Percentiles rank a stretch among this genome's conserved stretches.
Conservation (phyloP, 2,888 invertebrate genomes). For the Blomia tropicalis region DNA sequence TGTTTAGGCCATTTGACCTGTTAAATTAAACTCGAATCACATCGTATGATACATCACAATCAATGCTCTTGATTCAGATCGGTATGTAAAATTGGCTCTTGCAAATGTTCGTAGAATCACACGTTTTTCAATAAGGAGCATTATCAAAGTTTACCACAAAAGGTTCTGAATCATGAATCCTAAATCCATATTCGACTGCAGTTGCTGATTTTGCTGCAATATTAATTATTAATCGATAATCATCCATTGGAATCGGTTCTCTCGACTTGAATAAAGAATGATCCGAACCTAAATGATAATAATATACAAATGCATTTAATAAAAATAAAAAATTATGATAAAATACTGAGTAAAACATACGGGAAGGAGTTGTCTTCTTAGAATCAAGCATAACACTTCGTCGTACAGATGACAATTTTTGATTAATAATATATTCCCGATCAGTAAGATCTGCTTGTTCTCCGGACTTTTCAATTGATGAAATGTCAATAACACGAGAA, state of each 20-base stretch:
- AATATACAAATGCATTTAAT: neutral
- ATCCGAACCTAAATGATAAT: neutral
- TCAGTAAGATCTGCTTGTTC: constrained; percentile 14
- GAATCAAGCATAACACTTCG: neutral
- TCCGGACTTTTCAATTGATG: neutral
- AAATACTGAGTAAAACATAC: neutral
- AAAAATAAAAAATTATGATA: neutral
- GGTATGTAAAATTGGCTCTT: too few relatives aligned
- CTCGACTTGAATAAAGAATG: neutral
- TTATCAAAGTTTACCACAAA: constrained; percentile 13
- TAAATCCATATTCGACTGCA: neutral
- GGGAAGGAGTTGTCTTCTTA: neutral
- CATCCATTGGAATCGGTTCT: constrained; percentile 13
- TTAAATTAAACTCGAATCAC: too few relatives aligned
- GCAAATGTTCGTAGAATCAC: too few relatives aligned
- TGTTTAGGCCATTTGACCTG: too few relatives aligned
- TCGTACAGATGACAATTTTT: neutral
- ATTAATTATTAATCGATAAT: constrained; percentile 1
- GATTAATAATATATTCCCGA: neutral
- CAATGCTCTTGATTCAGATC: too few relatives aligned
- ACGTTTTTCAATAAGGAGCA: too few relatives aligned
- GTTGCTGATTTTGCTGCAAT: neutral
- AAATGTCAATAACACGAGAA: neutral
- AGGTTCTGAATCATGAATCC: neutral
- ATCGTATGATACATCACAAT: too few relatives aligned